These are phyloP conservation scores for Hydrotaea cyrtoneurina DNA, from an alignment of 2,888 invertebrate species.

Conservation along the genomic window DNA sequence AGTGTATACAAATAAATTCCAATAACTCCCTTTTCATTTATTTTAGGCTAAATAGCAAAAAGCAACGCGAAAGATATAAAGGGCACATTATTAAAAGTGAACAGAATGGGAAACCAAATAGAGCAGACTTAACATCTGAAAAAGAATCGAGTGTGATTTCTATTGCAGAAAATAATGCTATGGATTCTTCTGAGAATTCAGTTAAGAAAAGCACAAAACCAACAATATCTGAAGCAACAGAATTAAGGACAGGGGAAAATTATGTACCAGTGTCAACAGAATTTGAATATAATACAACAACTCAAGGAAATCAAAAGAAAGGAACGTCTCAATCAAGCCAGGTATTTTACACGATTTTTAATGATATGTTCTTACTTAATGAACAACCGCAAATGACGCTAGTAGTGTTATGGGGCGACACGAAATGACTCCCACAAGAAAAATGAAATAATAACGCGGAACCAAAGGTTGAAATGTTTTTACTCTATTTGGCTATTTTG, in stretches of 20 bases:
- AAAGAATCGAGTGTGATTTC: background rate
- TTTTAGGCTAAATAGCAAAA: slow-evolving; percentile 50
- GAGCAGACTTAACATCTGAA: background rate
- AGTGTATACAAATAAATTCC: background rate
- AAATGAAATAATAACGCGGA: too few species aligned
- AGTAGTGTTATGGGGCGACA: too few species aligned
- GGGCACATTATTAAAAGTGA: slow-evolving; percentile 21
- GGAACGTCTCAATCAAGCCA: background rate
- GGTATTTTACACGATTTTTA: background rate
- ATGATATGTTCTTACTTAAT: too few species aligned
- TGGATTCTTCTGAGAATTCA: background rate
- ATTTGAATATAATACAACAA: background rate
- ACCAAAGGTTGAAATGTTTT: too few species aligned
- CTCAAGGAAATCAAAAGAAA: background rate
- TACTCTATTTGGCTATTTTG: too few species aligned
- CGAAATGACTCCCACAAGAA: too few species aligned
- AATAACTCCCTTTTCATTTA: background rate
- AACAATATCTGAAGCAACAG: background rate
- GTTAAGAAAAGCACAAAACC: background rate
- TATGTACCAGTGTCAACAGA: background rate
- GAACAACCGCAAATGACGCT: too few species aligned
- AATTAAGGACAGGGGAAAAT: background rate
- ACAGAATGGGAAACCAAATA: background rate
- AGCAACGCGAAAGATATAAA: slow-evolving; percentile 44
- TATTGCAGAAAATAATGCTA: background rate